Evolutionary conservation across 2,113 vertebrate genomes (phyloP).

Genomic region (Psammodynastes pulverulentus): DNA sequence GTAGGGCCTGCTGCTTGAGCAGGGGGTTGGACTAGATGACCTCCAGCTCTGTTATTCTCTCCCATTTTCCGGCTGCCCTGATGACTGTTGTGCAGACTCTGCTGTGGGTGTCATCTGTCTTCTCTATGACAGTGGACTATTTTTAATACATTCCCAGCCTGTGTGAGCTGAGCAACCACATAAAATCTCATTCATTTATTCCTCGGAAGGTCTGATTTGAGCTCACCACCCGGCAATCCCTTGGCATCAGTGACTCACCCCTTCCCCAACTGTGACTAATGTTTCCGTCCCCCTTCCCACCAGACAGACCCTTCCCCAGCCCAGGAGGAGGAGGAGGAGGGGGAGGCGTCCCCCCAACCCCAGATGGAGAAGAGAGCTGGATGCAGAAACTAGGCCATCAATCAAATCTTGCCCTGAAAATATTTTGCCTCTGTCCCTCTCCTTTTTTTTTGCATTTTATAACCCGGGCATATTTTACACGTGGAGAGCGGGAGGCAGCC

Average conservation of each 20-base stretch:
- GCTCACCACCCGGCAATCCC: not conserved
- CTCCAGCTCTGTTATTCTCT: not conserved
- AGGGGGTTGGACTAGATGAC: not conserved
- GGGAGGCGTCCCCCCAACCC: not conserved
- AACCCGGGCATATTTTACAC: slow-evolving; percentile 58
- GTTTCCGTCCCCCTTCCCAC: not conserved
- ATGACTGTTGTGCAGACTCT: not conserved
- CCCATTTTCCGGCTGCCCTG: not conserved
- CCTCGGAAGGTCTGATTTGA: not conserved
- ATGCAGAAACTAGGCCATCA: slow-evolving; percentile 50
- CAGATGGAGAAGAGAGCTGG: too few relatives aligned
- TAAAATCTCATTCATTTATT: not conserved
- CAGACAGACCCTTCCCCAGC: not conserved
- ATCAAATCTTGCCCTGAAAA: slow-evolving; percentile 64
- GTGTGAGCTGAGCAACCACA: not conserved
- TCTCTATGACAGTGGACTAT: not conserved
- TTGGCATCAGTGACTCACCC: too few relatives aligned
- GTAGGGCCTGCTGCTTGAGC: not conserved
- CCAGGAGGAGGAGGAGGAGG: not conserved
- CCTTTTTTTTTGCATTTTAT: slow-evolving; percentile 54
- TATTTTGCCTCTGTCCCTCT: slow-evolving; percentile 54
- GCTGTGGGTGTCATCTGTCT: not conserved
- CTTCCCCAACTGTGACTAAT: too few relatives aligned
- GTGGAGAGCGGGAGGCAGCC: slow-evolving; percentile 39
- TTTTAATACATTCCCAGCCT: not conserved